phyloP scores from a whole-genome alignment of 2,888 invertebrate genomes.

The Trypoxylon attenuatum region DNA sequence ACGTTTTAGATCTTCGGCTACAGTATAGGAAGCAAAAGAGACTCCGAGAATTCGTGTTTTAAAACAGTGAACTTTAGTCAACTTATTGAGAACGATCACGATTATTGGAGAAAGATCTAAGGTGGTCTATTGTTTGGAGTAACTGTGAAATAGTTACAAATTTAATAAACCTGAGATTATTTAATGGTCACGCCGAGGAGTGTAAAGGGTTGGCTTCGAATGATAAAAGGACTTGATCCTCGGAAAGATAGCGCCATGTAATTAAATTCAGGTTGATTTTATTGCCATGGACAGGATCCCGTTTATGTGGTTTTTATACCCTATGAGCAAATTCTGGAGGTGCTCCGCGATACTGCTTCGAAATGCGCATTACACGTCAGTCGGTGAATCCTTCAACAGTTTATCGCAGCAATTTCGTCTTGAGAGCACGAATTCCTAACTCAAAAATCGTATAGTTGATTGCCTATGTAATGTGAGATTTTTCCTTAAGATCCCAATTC shows the following conservation, averaged over 20 bases:
- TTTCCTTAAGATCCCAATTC: background rate
- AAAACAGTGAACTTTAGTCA: no score
- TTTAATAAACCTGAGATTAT: slow-evolving; percentile 53
- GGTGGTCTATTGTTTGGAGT: slow-evolving; percentile 23
- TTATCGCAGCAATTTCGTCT: slow-evolving; percentile 55
- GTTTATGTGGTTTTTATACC: slow-evolving; percentile 67
- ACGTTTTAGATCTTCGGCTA: no score
- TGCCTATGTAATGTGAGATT: slow-evolving; percentile 6
- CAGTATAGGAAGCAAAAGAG: no score
- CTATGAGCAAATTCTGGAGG: slow-evolving; percentile 66
- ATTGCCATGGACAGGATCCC: slow-evolving; percentile 56
- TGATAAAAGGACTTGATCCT: slow-evolving; percentile 68
- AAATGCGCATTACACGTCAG: slow-evolving; percentile 56
- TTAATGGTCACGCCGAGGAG: slow-evolving; percentile 28
- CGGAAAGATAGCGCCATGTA: slow-evolving; percentile 62
- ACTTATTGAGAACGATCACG: no score
- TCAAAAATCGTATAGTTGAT: slow-evolving; percentile 8
- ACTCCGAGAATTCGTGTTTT: no score
- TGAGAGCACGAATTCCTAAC: slow-evolving; percentile 25
- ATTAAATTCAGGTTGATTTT: slow-evolving; percentile 70
- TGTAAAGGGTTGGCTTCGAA: slow-evolving; percentile 21
- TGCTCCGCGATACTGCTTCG: slow-evolving; percentile 50
- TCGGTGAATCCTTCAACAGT: slow-evolving; percentile 48
- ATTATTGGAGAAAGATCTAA: no score
- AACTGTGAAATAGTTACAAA: slow-evolving; percentile 38